Evolutionary conservation across 1,140 invertebrate species (phyloP), one percentile per base, ranked within the genome.

Genomic region (Lithobius niger): DNA sequence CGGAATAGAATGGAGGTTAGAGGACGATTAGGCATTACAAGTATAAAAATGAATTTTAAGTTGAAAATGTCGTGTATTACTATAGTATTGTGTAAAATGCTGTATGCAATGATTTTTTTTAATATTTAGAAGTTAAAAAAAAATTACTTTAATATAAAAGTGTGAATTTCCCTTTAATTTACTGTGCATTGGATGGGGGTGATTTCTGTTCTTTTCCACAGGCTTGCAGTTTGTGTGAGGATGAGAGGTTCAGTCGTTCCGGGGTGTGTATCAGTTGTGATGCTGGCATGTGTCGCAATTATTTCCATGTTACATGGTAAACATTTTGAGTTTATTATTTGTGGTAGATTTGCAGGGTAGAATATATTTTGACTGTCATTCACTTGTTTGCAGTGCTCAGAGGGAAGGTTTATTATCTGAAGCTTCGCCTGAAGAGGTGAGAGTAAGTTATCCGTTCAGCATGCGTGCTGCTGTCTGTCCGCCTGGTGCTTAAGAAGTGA

Each of bases 241-340:
- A 97, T 71, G 77, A 81, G 4, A 74, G 88, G 25, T 86, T 86
- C 63, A 83, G 88, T 27, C 76, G 88, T 16, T 94, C 91, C 3
- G 96, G 96, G 3, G 89, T 98, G 2, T 91, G 88, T 66, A 91
- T 98, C 52, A 84, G 85, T 59, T 99, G 95, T 72, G 96, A 99
- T 74, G 94, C 94, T 24, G 95, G 95, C 24, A 86, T 99, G 80
- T 99, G 95, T 74, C 83, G 92, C 66, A 91, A 86, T 0, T 93
- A 88, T 74, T 97, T 98, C 71, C 96, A 99, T 72, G 93, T 97
- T 21, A 97, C 93, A 13, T 99, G 90, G 86, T 90, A 76, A 70
- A 65, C 4, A 13, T 16, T 25, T 62, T 36, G 10, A 45, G 27
- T 42, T 52, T 43, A 51, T 51, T 59, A 45, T 27, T 26, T 53